Conservation (phyloP, 2,113 vertebrate genomes). For the Turdus rufiventris region DNA sequence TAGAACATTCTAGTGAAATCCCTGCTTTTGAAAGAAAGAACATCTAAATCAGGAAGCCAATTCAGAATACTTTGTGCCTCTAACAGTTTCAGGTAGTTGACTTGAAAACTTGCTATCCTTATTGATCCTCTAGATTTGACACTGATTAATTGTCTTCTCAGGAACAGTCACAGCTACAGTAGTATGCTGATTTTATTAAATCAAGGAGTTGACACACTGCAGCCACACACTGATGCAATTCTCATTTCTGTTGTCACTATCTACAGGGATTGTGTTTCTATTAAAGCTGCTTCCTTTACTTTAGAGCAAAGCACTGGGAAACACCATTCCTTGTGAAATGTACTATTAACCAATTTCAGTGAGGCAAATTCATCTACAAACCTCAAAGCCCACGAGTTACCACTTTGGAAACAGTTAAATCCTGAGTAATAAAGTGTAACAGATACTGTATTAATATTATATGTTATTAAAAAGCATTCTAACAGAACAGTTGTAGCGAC, state of each 20-base stretch:
- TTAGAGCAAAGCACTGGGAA: background rate
- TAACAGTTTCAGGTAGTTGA: background rate
- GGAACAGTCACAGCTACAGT: background rate
- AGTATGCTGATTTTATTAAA: background rate
- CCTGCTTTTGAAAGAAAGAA: background rate
- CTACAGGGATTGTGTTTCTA: background rate
- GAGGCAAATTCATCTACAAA: background rate
- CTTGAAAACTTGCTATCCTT: background rate
- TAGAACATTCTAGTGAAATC: background rate
- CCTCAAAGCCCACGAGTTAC: background rate
- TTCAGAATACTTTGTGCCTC: background rate
- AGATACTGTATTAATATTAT: background rate
- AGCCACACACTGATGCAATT: background rate
- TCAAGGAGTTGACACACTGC: background rate
- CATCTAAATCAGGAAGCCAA: background rate
- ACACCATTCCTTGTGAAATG: background rate
- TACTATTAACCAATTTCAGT: background rate
- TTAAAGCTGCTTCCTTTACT: background rate
- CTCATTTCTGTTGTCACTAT: background rate
- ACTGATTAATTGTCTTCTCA: background rate
- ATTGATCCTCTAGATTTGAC: background rate
- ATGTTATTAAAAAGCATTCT: background rate
- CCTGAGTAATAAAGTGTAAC: background rate
- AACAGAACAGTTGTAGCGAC: background rate
- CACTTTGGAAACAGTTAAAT: background rate